phyloP scores from a whole-genome alignment of 2,113 vertebrate species.

The Collichthys lucidus region DNA sequence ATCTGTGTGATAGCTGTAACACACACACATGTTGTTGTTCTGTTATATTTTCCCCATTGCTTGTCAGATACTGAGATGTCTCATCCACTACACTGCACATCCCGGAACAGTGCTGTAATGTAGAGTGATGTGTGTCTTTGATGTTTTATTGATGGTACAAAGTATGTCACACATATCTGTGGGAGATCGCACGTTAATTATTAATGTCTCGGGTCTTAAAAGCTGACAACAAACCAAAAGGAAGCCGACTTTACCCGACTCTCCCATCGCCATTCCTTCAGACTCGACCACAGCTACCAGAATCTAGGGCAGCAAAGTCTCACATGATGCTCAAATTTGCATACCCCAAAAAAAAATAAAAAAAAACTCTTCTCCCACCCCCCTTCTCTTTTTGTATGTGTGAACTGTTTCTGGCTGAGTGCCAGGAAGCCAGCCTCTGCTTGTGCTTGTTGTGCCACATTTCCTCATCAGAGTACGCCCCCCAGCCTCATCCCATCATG shows the following conservation, averaged over 20 bases:
- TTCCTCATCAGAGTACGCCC: slow-evolving; percentile 78
- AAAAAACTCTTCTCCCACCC: slow-evolving; percentile 49
- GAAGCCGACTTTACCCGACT: slow-evolving; percentile 47
- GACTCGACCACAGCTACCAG: slow-evolving; percentile 59
- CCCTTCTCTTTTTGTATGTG: slow-evolving; percentile 66
- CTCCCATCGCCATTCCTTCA: slow-evolving; percentile 67
- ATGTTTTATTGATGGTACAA: slow-evolving; percentile 85
- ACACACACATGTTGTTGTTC: background rate
- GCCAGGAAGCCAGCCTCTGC: slow-evolving; percentile 79
- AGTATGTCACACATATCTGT: slow-evolving; percentile 77
- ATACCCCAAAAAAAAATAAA: slow-evolving; percentile 77
- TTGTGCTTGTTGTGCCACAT: slow-evolving; percentile 84
- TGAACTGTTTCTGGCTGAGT: slow-evolving; percentile 75
- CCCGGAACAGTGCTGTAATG: slow-evolving; percentile 46
- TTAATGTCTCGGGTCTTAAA: slow-evolving; percentile 74
- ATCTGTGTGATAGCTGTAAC: background rate
- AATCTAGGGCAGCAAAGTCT: slow-evolving; percentile 83
- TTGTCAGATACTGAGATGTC: slow-evolving; percentile 35
- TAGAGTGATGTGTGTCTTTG: slow-evolving; percentile 58
- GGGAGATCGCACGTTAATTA: slow-evolving; percentile 72
- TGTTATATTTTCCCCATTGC: slow-evolving; percentile 13
- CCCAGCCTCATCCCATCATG: slow-evolving; percentile 82
- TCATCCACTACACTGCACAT: slow-evolving; percentile 7
- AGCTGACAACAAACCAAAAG: slow-evolving; percentile 43
- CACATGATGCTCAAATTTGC: slow-evolving; percentile 83